phyloP scores from a whole-genome alignment of 2,797 vertebrate species.

The Macrochelys suwanniensis region DNA sequence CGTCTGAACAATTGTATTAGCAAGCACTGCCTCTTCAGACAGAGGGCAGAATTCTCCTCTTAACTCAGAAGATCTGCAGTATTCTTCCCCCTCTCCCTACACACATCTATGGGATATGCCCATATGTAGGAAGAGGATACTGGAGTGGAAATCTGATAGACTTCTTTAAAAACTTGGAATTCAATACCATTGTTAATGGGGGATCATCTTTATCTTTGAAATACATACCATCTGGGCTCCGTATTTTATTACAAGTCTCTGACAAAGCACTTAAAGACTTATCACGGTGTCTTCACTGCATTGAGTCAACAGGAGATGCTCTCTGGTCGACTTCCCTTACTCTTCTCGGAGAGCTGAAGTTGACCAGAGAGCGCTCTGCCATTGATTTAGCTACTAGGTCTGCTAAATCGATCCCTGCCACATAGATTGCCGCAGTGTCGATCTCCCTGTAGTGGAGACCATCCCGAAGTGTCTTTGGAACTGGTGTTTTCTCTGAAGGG shows the following conservation, averaged over 20 bases:
- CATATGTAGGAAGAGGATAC: background rate
- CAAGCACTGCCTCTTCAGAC: background rate
- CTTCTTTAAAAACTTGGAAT: background rate
- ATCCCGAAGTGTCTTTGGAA: background rate
- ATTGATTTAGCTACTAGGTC: too few relatives aligned
- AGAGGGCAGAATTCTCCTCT: background rate
- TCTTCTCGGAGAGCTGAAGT: too few relatives aligned
- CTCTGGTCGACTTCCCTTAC: too few relatives aligned
- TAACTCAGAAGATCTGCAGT: background rate
- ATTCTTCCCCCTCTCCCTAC: background rate
- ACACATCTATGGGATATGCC: background rate
- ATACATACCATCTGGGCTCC: background rate
- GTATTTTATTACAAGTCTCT: background rate
- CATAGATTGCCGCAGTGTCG: too few relatives aligned
- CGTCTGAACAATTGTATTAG: background rate
- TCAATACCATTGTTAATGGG: background rate
- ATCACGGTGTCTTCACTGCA: too few relatives aligned
- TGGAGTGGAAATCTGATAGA: background rate
- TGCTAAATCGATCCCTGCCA: too few relatives aligned
- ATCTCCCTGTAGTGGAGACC: too few relatives aligned
- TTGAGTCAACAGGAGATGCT: too few relatives aligned
- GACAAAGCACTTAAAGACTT: background rate
- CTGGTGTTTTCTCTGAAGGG: background rate
- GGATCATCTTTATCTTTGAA: background rate
- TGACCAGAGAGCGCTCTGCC: too few relatives aligned